Base-by-base conservation (phyloP, 2,797 vertebrate genomes). In the Silurus aristotelis region DNA sequence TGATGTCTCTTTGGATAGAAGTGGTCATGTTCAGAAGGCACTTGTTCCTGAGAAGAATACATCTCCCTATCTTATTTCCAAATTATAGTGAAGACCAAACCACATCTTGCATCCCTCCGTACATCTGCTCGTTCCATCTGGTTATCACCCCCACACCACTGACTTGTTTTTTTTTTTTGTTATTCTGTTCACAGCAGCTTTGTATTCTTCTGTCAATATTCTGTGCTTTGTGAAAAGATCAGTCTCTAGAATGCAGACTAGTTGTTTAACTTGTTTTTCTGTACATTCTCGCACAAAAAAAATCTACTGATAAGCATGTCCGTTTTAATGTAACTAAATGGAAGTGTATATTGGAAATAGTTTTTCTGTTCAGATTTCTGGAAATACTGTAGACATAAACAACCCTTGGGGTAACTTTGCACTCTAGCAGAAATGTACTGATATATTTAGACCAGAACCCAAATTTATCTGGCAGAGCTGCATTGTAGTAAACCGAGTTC, bases 171-270 rank as follows among this genome's bases (percentile, higher is more conserved):
- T n/a, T 8, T 9, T 55, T 13, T 14, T n/a, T 73, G 31, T 60
- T 46, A 0, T 20, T 6, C 3, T 31, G 5, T 80, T 86, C 52
- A 79, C 77, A 63, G 67, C 77, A n/a, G 55, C 52, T 86, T 86
- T 88, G 46, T 86, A 38, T 82, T 20, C 48, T 63, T n/a, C 63
- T 80, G 61, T 76, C 80, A 55, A 86, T 86, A 58, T 64, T 71
- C 71, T 82, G 87, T 88, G 80, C 76, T 87, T 90, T 87, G 87
- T 91, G 90, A 87, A 84, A 71, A 83, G 72, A 86, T 71, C 63
- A 31, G 87, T 83, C 73, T 75, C 22, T 78, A 60, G 48, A 79
- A 87, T 86, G 80, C 84, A 84, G 83, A 78, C 64, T 89, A 55
- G 63, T 84, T 82, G 76, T 86, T 82, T 63, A 56, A 63, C 43